phyloP scores from a whole-genome alignment of 2,113 vertebrate species.

The Rallus limicola region DNA sequence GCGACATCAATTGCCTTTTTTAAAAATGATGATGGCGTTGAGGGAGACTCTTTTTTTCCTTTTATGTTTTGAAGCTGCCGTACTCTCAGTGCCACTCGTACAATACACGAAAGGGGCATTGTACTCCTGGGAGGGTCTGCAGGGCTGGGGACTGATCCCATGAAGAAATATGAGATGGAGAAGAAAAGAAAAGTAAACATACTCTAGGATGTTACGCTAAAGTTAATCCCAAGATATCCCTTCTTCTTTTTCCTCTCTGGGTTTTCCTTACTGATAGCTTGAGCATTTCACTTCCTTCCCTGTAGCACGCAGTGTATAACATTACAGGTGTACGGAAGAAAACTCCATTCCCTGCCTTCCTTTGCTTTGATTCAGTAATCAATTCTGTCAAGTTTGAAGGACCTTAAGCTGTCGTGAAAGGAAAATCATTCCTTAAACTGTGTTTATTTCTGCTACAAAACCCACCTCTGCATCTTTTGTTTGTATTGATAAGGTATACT shows the following conservation, averaged over 20 bases:
- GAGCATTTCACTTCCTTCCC: neutral
- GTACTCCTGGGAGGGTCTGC: constrained; percentile 50
- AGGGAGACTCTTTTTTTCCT: constrained; percentile 66
- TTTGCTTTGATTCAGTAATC: constrained; percentile 44
- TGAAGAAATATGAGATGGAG: constrained; percentile 53
- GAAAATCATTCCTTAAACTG: constrained; percentile 51
- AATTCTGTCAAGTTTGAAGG: constrained; percentile 48
- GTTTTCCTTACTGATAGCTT: neutral
- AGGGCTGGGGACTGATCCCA: constrained; percentile 30
- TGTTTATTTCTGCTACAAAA: constrained; percentile 48
- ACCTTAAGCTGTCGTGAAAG: constrained; percentile 40
- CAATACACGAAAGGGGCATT: constrained; percentile 50
- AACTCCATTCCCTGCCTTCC: neutral
- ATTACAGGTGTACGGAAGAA: neutral
- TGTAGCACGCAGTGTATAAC: neutral
- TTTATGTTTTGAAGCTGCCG: constrained; percentile 68
- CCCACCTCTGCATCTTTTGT: neutral
- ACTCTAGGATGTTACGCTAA: neutral
- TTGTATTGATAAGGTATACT: constrained; percentile 9
- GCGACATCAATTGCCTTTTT: constrained; percentile 73
- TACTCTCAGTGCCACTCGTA: constrained; percentile 40
- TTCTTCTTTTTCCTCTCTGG: constrained; percentile 3
- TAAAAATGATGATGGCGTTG: constrained; percentile 71
- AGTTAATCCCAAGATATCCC: constrained; percentile 27
- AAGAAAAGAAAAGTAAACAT: constrained; percentile 24